Percentiles rank a stretch among this genome's conserved stretches.
Evolutionary conservation across 2,888 invertebrate species (phyloP).

Genomic region (Pandemis corylana): DNA sequence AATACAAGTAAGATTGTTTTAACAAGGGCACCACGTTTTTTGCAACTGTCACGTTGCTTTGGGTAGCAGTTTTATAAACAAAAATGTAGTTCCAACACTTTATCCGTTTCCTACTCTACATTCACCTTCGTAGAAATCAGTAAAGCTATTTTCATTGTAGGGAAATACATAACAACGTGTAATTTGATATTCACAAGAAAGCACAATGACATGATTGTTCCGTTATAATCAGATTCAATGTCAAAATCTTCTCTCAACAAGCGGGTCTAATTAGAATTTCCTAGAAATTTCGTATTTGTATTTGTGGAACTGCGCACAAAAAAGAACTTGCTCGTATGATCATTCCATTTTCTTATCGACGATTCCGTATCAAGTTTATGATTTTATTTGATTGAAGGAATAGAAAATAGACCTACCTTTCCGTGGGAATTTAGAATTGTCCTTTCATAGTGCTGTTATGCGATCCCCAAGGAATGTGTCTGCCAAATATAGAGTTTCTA

Average conservation of each 20-base stretch:
- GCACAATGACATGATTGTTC: background rate
- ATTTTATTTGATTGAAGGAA: background rate
- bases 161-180: background rate
- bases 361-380: background rate
- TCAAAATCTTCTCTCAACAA: background rate
- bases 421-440: no score
- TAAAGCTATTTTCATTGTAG: background rate
- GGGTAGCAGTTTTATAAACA: no score
- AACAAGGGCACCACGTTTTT: no score
- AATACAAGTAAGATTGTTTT: no score
- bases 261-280: background rate
- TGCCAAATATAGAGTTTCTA: no score
- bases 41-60: no score
- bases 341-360: background rate
- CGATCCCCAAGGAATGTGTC: no score
- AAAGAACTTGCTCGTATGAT: background rate
- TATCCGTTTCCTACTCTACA: no score
- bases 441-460: no score
- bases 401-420: no score
- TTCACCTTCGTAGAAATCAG: no score
- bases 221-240: background rate
- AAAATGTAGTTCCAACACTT: no score
- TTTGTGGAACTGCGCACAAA: background rate
- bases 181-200: conserved; percentile 3
- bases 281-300: background rate